A percentile compares a stretch with the other conserved stretches of the same genome.
Conservation (phyloP, 2,113 vertebrate genomes). For the Crotalus tigris region DNA sequence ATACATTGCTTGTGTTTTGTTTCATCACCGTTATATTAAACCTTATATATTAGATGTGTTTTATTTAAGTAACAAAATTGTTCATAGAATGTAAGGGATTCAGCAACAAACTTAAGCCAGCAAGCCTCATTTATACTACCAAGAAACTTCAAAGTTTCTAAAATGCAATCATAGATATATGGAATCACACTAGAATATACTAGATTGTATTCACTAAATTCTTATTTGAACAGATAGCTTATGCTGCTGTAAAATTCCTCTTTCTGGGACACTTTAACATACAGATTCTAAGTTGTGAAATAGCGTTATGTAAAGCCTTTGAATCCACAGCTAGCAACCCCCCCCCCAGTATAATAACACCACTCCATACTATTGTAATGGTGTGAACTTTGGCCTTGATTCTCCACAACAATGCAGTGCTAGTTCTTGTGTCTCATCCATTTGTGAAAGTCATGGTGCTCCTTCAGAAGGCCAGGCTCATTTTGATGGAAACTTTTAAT, state of each 20-base stretch:
- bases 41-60: too few species aligned
- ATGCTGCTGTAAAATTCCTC: neutral
- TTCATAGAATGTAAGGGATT: neutral
- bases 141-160: neutral
- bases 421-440: neutral
- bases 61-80: neutral
- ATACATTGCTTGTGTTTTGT: neutral
- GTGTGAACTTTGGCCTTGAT: neutral
- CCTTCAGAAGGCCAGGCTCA: neutral
- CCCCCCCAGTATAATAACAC: neutral
- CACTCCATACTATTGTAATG: neutral
- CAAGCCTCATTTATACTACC: neutral
- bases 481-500: neutral
- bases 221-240: too few species aligned
- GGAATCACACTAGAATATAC: neutral
- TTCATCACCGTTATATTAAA: neutral
- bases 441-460: neutral
- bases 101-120: too few species aligned
- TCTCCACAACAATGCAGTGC: neutral
- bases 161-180: neutral
- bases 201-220: neutral
- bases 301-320: neutral
- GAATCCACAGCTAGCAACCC: too few species aligned
- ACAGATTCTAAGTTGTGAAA: neutral
- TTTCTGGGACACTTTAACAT: neutral